A percentile compares a stretch with the other conserved stretches of the same genome.
Conservation (phyloP, 2,888 invertebrate genomes). For the Himalopsyche kuldschensis region DNA sequence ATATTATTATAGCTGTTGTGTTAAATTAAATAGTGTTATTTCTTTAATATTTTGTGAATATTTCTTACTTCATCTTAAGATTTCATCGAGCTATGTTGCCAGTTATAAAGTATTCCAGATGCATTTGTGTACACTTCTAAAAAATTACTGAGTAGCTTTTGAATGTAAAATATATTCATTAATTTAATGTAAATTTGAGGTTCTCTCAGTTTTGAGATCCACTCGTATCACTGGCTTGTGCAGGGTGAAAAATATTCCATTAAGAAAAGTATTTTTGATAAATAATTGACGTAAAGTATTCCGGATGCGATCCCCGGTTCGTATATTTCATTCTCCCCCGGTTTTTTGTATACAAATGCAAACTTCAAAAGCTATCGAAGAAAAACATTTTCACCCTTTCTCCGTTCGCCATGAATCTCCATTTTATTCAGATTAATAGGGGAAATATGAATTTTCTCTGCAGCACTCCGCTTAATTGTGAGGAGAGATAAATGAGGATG, state of each 20-base stretch:
- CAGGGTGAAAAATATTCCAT: background rate
- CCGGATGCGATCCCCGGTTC: background rate
- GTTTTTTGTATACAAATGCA: background rate
- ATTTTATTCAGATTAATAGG: constrained; percentile 30
- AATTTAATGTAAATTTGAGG: too few relatives aligned
- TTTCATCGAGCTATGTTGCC: too few relatives aligned
- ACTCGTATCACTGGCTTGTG: too few relatives aligned
- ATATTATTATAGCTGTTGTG: too few relatives aligned
- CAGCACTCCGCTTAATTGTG: constrained; percentile 34
- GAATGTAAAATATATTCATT: too few relatives aligned
- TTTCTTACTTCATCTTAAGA: too few relatives aligned
- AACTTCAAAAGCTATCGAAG: constrained; percentile 5
- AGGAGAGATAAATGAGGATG: constrained; percentile 9
- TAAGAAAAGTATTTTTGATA: background rate
- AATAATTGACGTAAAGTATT: background rate
- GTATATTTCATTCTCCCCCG: background rate
- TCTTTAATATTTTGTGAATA: too few relatives aligned
- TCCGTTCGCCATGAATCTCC: constrained; percentile 25
- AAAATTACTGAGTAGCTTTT: too few relatives aligned
- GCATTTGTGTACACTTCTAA: too few relatives aligned
- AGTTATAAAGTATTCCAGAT: too few relatives aligned
- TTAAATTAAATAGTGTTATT: too few relatives aligned
- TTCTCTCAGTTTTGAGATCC: too few relatives aligned
- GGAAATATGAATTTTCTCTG: constrained; percentile 34
- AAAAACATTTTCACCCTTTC: constrained; percentile 17